Evolutionary conservation across 2,888 invertebrate genomes (phyloP).

Genomic region (Apoderus coryli): DNA sequence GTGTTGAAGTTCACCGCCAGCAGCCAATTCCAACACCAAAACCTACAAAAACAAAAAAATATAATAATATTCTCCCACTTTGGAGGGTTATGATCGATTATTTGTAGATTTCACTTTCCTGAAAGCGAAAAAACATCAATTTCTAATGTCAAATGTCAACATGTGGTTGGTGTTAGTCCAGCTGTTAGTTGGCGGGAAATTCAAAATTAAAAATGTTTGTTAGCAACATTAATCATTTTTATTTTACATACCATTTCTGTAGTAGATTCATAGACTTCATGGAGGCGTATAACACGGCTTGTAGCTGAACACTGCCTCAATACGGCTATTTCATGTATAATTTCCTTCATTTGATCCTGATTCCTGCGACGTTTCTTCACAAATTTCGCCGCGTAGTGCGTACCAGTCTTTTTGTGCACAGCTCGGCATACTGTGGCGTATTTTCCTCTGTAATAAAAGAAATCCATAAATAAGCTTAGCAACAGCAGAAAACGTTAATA

Average conservation of each 20-base stretch:
- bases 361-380: conserved; percentile 82
- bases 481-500: no score
- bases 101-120: no score
- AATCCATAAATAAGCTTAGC: no score
- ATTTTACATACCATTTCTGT: conserved; percentile 47
- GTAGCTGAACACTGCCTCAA: conserved; percentile 72
- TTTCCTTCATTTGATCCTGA: conserved; percentile 72
- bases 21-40: conserved; percentile 86
- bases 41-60: no score
- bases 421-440: conserved; percentile 91
- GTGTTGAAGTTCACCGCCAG: conserved; percentile 90
- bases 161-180: not conserved
- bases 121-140: no score
- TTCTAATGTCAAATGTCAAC: conserved; percentile 1
- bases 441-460: conserved; percentile 70
- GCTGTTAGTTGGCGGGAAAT: no score
- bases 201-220: no score
- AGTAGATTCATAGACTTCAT: conserved; percentile 63
- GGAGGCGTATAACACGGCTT: conserved; percentile 75
- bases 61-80: no score
- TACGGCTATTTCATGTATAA: conserved; percentile 88
- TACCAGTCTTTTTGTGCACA: conserved; percentile 70
- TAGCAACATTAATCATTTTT: no score
- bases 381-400: conserved; percentile 93
- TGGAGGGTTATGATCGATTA: no score